These are phyloP conservation scores for Drosophila nikananu DNA, from an alignment of 1,140 invertebrate genomes.

Conservation along the genomic window DNA sequence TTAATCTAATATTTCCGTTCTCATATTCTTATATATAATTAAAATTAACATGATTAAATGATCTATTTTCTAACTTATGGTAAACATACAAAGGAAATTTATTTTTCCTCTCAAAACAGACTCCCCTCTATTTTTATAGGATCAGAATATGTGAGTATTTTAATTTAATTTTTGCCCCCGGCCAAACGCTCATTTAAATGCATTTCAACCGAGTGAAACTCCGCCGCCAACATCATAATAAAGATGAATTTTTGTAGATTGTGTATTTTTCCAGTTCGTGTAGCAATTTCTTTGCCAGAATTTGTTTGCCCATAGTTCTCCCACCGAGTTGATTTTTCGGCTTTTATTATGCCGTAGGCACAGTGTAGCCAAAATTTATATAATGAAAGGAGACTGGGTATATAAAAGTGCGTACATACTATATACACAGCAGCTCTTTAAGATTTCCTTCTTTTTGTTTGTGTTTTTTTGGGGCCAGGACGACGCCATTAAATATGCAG, in stretches of 20 bases:
- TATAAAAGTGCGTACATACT: neutral
- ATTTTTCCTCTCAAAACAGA: neutral
- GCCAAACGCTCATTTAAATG: conserved; percentile 66
- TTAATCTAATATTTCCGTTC: too few relatives aligned
- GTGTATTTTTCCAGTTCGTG: conserved; percentile 81
- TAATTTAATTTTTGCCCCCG: conserved; percentile 38
- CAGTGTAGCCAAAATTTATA: conserved; percentile 17
- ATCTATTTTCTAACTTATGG: too few relatives aligned
- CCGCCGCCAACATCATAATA: conserved; percentile 47
- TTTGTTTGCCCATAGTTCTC: conserved; percentile 68
- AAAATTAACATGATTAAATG: too few relatives aligned
- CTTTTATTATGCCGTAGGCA: conserved; percentile 33
- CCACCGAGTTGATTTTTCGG: conserved; percentile 48
- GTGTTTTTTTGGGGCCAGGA: conserved; percentile 1
- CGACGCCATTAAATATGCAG: conserved; percentile 70
- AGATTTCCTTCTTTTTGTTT: conserved; percentile 1
- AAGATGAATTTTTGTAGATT: conserved; percentile 81
- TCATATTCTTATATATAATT: too few relatives aligned
- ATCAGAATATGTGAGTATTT: conserved; percentile 42
- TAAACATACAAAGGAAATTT: neutral
- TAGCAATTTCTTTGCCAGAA: conserved; percentile 67
- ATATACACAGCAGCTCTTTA: conserved; percentile 32
- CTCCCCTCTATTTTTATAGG: conserved; percentile 10
- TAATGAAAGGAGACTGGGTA: conserved; percentile 4
- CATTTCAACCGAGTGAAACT: conserved; percentile 39